Percentiles rank a stretch among this genome's conserved stretches.
Conservation (phyloP, 2,888 invertebrate species). For the Aspidapion aeneum region DNA sequence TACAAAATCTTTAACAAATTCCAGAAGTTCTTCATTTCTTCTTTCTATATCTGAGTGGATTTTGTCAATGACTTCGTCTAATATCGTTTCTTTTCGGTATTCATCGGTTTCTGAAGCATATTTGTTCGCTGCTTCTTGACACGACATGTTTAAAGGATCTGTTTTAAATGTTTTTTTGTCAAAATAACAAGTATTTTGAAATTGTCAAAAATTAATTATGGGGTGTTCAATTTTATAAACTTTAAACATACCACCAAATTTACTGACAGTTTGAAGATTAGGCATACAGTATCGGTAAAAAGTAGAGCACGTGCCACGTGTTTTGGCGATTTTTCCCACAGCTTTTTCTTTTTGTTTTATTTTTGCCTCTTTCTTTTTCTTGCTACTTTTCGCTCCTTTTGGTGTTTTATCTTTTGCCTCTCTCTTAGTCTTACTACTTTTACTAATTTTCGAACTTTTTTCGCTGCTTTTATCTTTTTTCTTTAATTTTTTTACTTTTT, state of each 20-base stretch:
- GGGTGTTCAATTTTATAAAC: too few relatives aligned
- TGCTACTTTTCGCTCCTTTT: slow-evolving; percentile 17
- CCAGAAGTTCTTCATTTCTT: slow-evolving; percentile 22
- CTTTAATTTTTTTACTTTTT: slow-evolving; percentile 7
- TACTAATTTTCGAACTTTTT: slow-evolving; percentile 11
- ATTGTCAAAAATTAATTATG: too few relatives aligned
- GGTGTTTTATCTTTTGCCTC: slow-evolving; percentile 20
- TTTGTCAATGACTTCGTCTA: slow-evolving; percentile 15
- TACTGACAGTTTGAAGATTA: too few relatives aligned
- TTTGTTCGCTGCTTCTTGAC: background rate
- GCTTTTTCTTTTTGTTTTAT: too few relatives aligned
- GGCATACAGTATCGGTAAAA: too few relatives aligned
- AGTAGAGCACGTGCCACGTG: too few relatives aligned
- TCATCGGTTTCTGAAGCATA: slow-evolving; percentile 3
- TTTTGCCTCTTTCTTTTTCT: too few relatives aligned
- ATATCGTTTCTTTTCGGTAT: slow-evolving; percentile 9
- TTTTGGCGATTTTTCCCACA: too few relatives aligned
- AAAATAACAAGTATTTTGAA: too few relatives aligned
- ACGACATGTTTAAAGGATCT: slow-evolving; percentile 11
- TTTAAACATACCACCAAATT: too few relatives aligned
- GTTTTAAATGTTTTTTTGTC: too few relatives aligned
- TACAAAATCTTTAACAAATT: slow-evolving; percentile 31
- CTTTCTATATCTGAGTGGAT: slow-evolving; percentile 14
- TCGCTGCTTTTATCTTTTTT: slow-evolving; percentile 14
- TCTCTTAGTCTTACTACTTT: too few relatives aligned